Base-by-base conservation (phyloP, 2,113 vertebrate genomes). In the Epinephelus moara region DNA sequence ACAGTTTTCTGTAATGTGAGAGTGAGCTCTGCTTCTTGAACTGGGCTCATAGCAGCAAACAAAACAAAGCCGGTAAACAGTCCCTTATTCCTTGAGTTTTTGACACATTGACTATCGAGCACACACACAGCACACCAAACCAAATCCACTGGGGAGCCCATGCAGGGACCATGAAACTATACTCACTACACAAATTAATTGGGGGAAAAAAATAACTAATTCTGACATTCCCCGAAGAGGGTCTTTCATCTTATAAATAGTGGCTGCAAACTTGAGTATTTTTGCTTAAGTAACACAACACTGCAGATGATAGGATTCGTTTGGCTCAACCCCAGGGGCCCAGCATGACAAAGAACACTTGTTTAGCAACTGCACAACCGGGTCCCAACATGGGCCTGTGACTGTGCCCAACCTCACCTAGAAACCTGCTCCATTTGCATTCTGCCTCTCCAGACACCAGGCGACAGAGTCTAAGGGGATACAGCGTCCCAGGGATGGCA, bases 181-280 rank as follows among this genome's bases (percentile, higher is more conserved):
- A 91, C 82, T 84, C 86, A 78, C 87, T 91, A 91, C 89, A 88
- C 82, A 91, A 91, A 94, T 93, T 95, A 95, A 95, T 94, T 93
- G 90, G 76, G 64, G 61, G 33, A 37, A 37, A 86, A 93, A 93
- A 88, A 92, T 89, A 83, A 93, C 80, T 91, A 94, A 94, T 92
- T 92, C 87, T 80, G 91, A 92, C 87, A 86, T 94, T 95, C 92
- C 93, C 93, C 8, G 76, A 94, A 95, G 93, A 95, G 80, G 84
- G 69, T 79, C 93, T 96, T 95, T 95, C 92, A 95, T 95, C 94
- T 95, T 94, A 92, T 94, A 95, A 96, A 95, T 91, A 94, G 92
- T 90, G 90, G 83, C 86, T 91, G 90, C 85, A 93, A 92, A 94
- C 84, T 84, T 88, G 84, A 91, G 87, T 88, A 87, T 91, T 89